Conservation (phyloP, 1,140 invertebrate genomes). For the Brachionus rotundiformis region DNA sequence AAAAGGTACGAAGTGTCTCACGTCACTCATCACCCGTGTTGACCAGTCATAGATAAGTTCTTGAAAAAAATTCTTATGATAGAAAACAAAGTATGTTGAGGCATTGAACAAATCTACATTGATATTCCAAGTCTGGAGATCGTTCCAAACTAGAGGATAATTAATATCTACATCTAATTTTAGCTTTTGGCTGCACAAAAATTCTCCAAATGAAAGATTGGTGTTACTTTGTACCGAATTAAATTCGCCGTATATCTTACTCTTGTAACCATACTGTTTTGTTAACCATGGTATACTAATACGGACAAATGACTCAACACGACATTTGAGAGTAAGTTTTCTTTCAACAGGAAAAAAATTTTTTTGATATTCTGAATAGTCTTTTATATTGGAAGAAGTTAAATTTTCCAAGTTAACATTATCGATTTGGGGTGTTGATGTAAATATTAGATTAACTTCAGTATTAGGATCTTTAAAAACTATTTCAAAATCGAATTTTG, state of each 20-base stretch:
- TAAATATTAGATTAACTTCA: conserved; percentile 45
- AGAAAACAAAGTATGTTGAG: conserved; percentile 84
- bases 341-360: conserved; percentile 73
- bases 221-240: conserved; percentile 90
- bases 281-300: conserved; percentile 91
- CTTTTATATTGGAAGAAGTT: not conserved
- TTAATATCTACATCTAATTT: conserved; percentile 83
- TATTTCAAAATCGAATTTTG: conserved; percentile 49
- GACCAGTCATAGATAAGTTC: conserved; percentile 95
- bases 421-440: not conserved
- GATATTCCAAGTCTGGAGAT: conserved; percentile 86
- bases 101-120: conserved; percentile 89
- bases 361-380: conserved; percentile 30
- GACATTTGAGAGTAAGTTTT: conserved; percentile 89
- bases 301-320: conserved; percentile 87
- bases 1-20: conserved; percentile 92
- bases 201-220: conserved; percentile 81
- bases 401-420: conserved; percentile 22
- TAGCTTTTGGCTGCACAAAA: conserved; percentile 88
- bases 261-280: conserved; percentile 78
- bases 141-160: conserved; percentile 90
- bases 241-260: conserved; percentile 86
- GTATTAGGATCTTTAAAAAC: conserved; percentile 34
- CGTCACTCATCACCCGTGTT: conserved; percentile 79
- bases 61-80: conserved; percentile 91